A percentile compares a stretch with the other conserved stretches of the same genome.
These are phyloP conservation scores for Chrysocyon brachyurus DNA, from an alignment of 2,797 vertebrate species.

Conservation along the genomic window DNA sequence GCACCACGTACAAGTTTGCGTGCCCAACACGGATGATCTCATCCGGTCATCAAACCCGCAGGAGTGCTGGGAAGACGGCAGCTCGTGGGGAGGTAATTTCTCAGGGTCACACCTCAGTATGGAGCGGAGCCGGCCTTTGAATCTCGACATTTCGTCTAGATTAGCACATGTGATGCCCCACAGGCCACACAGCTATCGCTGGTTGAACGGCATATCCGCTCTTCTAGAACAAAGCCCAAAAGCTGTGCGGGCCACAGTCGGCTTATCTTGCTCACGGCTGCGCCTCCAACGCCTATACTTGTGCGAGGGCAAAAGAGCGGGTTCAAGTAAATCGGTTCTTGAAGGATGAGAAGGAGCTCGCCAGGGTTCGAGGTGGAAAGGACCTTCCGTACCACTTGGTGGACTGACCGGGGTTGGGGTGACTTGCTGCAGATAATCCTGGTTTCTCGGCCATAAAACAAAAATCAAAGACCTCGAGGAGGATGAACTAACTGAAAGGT, in stretches of 20 bases:
- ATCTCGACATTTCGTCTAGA: not conserved
- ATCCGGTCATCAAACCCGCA: not conserved
- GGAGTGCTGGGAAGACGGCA: not conserved
- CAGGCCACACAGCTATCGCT: not conserved
- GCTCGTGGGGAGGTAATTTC: not conserved
- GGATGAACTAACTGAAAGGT: not conserved
- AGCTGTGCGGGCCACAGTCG: not conserved
- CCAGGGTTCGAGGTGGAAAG: slow-evolving; percentile 29
- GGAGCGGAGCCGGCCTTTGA: not conserved
- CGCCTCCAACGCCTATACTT: not conserved
- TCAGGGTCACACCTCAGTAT: not conserved
- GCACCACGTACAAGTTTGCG: not conserved
- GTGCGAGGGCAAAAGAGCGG: not conserved
- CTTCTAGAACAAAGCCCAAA: slow-evolving; percentile 12
- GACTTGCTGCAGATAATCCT: not conserved
- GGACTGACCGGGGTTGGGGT: not conserved
- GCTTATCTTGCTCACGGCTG: not conserved
- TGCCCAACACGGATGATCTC: not conserved
- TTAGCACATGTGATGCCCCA: not conserved
- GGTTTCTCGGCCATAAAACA: not conserved
- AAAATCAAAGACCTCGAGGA: slow-evolving; percentile 16
- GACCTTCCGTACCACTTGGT: not conserved
- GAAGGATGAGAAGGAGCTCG: not conserved
- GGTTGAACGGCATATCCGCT: not conserved
- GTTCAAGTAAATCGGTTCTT: not conserved